These are phyloP conservation scores for Pygmarrhopalites habei DNA, from an alignment of 1,140 invertebrate species.

Conservation along the genomic window DNA sequence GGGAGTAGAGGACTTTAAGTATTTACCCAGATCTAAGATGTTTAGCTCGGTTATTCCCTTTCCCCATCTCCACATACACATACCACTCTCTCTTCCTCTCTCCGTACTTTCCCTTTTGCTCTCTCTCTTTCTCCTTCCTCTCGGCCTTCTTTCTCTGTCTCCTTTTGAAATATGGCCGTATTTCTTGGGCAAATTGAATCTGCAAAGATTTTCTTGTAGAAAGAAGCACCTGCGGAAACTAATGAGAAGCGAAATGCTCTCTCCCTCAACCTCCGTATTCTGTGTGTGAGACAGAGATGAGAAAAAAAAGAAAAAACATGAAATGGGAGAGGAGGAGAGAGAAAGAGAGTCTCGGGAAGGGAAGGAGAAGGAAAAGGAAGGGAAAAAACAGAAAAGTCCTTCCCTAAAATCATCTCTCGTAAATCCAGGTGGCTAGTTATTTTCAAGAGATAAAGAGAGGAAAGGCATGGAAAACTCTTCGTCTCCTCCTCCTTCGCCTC, in stretches of 20 bases:
- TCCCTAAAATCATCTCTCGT: slow-evolving; percentile 1
- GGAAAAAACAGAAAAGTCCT: slow-evolving; percentile 17
- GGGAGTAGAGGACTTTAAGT: too few species aligned
- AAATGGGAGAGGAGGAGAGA: too few species aligned
- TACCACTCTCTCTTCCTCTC: too few species aligned
- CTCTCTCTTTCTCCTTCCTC: not conserved
- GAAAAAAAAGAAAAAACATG: too few species aligned
- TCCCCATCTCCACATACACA: too few species aligned
- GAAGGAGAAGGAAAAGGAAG: slow-evolving; percentile 1
- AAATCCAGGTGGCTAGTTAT: not conserved
- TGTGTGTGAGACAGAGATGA: not conserved
- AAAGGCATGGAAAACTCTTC: not conserved
- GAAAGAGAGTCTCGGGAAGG: not conserved
- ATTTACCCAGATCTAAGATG: too few species aligned
- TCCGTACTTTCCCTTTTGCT: too few species aligned
- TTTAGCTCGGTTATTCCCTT: too few species aligned
- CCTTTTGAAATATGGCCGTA: not conserved
- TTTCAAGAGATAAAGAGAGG: not conserved
- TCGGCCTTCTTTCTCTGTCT: not conserved
- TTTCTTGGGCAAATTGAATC: not conserved
- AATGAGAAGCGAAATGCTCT: not conserved
- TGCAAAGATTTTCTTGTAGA: not conserved
- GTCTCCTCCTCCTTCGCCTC: not conserved
- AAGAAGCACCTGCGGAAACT: not conserved
- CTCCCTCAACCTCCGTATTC: not conserved